These are phyloP conservation scores for Chionomys nivalis DNA, from an alignment of 2,113 vertebrate species.

Conservation along the genomic window DNA sequence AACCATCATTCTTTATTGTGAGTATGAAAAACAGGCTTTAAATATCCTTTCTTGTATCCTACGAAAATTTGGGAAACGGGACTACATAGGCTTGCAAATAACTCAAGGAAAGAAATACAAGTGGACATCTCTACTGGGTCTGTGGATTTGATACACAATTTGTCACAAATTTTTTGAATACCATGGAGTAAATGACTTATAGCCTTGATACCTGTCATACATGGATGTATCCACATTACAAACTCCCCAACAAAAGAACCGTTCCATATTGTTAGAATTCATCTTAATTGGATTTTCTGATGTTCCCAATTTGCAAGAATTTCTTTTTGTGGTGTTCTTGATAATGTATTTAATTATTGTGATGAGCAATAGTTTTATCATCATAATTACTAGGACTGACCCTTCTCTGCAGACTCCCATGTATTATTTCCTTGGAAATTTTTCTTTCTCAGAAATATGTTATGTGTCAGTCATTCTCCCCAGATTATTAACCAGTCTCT, in stretches of 20 bases:
- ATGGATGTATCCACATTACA: neutral
- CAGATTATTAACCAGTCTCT: constrained; percentile 67
- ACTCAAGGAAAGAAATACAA: neutral
- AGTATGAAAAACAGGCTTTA: no score
- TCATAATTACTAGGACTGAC: constrained; percentile 55
- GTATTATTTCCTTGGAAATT: constrained; percentile 78
- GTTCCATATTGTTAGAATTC: neutral
- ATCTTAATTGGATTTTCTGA: constrained; percentile 58
- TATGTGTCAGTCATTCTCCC: constrained; percentile 61
- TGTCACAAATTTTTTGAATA: no score
- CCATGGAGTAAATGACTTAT: neutral
- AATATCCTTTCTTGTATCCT: neutral
- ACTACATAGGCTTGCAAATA: neutral
- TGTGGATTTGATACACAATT: neutral
- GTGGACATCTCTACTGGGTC: fast-evolving
- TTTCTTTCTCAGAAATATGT: constrained; percentile 74
- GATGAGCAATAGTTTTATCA: constrained; percentile 66
- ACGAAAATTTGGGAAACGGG: neutral
- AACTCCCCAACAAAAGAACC: neutral
- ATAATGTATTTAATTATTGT: constrained; percentile 59
- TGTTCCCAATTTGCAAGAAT: constrained; percentile 6
- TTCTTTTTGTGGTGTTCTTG: constrained; percentile 68
- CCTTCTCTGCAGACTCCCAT: constrained; percentile 62
- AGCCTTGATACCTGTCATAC: neutral
- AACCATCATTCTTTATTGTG: neutral